Percentiles rank a stretch among this genome's conserved stretches.
These are phyloP conservation scores for Aleadryas rufinucha DNA, from an alignment of 2,113 vertebrate genomes.

Conservation along the genomic window DNA sequence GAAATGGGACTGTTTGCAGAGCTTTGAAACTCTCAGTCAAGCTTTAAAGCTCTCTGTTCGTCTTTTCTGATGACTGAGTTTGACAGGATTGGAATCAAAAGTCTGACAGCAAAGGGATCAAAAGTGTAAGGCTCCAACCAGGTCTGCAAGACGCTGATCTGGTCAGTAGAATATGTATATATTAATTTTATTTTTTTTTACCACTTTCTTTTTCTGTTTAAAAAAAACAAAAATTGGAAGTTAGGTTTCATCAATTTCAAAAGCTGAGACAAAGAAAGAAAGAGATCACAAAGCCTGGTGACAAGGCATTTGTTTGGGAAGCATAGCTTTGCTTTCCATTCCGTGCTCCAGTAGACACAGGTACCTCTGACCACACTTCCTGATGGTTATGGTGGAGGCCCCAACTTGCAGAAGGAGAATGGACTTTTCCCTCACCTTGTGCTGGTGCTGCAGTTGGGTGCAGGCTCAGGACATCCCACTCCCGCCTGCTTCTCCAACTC, in stretches of 20 bases:
- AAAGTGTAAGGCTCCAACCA: not conserved
- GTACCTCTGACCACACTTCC: fast-evolving
- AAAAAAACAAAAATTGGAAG: not conserved
- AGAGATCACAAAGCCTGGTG: not conserved
- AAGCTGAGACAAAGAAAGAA: not conserved
- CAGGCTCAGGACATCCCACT: fast-evolving
- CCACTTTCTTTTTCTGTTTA: not conserved
- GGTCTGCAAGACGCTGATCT: not conserved
- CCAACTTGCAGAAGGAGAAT: not conserved
- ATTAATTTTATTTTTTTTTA: not conserved
- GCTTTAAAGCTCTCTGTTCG: not conserved
- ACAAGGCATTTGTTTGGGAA: not conserved
- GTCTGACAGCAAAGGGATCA: not conserved
- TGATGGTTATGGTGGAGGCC: not conserved
- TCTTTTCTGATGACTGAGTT: not conserved
- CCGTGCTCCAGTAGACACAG: not conserved
- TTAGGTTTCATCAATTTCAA: not conserved
- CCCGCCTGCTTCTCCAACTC: not conserved
- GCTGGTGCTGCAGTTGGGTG: not conserved
- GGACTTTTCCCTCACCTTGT: fast-evolving
- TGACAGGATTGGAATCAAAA: not conserved
- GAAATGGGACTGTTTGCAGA: not conserved
- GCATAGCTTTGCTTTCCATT: not conserved
- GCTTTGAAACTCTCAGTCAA: not conserved
- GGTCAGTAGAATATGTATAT: not conserved